Conservation (phyloP, 2,113 vertebrate species). For the Tylochromis polylepis region DNA sequence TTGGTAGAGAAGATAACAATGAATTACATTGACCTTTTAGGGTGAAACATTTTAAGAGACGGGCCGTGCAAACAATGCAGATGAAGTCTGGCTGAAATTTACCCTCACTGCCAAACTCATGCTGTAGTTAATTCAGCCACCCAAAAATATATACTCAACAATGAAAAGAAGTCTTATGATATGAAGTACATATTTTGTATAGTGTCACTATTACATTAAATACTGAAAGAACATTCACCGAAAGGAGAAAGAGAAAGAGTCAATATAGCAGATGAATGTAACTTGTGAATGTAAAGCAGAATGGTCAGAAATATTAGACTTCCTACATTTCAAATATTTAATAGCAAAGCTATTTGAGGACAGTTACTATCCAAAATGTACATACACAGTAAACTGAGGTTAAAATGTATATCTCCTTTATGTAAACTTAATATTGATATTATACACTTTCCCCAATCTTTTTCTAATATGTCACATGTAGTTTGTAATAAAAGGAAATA, state of each 20-base stretch:
- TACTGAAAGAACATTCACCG: background rate
- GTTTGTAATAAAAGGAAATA: background rate
- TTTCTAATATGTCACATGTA: background rate
- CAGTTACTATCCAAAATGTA: background rate
- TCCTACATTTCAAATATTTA: background rate
- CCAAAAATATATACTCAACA: background rate
- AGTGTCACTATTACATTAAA: background rate
- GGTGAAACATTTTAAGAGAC: constrained; percentile 8
- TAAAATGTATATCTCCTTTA: background rate
- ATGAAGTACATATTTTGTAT: background rate
- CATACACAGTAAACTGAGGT: background rate
- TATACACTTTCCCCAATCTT: background rate
- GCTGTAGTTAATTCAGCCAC: background rate
- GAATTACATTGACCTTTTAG: constrained; percentile 47
- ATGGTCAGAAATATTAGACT: background rate
- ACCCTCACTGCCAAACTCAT: background rate
- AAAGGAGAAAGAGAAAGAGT: background rate
- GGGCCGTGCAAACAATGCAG: constrained; percentile 7
- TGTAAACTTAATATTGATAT: background rate
- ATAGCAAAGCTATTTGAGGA: background rate
- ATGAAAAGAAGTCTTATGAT: background rate
- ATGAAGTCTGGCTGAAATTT: background rate
- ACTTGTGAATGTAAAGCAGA: background rate
- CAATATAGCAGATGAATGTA: background rate
- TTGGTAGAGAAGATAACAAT: constrained; percentile 31